Conservation (phyloP, 2,888 invertebrate genomes). For the Cenopis cana region DNA sequence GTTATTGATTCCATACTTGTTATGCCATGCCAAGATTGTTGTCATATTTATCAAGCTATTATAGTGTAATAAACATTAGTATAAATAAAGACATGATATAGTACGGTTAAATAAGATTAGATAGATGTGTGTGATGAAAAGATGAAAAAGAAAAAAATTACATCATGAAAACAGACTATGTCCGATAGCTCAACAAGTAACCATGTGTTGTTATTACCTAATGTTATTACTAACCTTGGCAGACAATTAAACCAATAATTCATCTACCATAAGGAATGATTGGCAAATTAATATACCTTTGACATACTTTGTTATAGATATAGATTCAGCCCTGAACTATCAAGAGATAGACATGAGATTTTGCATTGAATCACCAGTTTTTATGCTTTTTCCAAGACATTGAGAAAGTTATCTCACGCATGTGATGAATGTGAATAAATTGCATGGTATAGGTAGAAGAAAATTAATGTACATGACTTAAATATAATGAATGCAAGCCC, state of each 20-base stretch:
- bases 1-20: no score
- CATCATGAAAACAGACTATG: no score
- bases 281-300: not conserved
- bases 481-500: constrained; percentile 14
- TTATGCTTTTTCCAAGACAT: constrained; percentile 6
- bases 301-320: not conserved
- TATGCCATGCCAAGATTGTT: no score
- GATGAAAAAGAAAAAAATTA: no score
- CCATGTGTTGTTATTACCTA: no score
- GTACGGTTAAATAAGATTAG: no score
- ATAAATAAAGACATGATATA: no score
- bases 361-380: constrained; percentile 5
- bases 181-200: not conserved
- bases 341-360: not conserved
- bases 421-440: constrained; percentile 12
- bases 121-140: no score
- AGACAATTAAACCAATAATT: constrained; percentile 1
- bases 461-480: not conserved
- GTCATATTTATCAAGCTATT: no score
- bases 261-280: constrained; percentile 16
- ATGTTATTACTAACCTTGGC: not conserved
- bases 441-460: constrained; percentile 21
- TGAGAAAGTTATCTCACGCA: constrained; percentile 34
- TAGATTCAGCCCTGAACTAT: not conserved
- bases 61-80: no score